These are phyloP conservation scores for Volucella inflata DNA, from an alignment of 2,888 invertebrate genomes.

Conservation along the genomic window DNA sequence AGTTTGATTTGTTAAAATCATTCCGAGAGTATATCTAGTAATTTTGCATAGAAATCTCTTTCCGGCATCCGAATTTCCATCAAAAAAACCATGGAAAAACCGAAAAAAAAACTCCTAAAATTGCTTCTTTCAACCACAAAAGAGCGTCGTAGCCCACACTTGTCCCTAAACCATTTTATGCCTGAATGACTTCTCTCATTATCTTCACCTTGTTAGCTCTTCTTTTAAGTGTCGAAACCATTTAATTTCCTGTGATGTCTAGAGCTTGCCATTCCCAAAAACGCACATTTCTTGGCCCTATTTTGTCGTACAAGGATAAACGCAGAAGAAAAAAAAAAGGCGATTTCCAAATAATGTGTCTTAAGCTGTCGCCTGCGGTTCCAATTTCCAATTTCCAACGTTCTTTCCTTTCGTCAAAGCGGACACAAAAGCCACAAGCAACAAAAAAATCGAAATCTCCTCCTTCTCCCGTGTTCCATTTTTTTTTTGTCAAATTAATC, in stretches of 20 bases:
- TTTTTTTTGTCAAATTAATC: slow-evolving; percentile 37
- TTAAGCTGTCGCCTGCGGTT: neutral
- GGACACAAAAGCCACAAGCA: neutral
- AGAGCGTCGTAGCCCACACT: too few relatives aligned
- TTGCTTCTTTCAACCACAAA: too few relatives aligned
- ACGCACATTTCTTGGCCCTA: slow-evolving; percentile 12
- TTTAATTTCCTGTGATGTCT: slow-evolving; percentile 6
- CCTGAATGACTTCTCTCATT: slow-evolving; percentile 40
- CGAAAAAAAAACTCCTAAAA: too few relatives aligned
- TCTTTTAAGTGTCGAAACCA: slow-evolving; percentile 60
- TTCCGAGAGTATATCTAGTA: too few relatives aligned
- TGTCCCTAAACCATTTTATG: slow-evolving; percentile 27
- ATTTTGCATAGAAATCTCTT: too few relatives aligned
- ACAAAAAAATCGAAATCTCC: slow-evolving; percentile 1
- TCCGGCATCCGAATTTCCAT: too few relatives aligned
- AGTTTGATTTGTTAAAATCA: too few relatives aligned
- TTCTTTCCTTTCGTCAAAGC: slow-evolving; percentile 27
- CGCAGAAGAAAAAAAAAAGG: neutral
- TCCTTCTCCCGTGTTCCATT: slow-evolving; percentile 12
- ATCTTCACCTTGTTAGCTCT: slow-evolving; percentile 45
- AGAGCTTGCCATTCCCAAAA: neutral
- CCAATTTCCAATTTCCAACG: slow-evolving; percentile 13
- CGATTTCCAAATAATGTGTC: slow-evolving; percentile 2
- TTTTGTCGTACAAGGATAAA: slow-evolving; percentile 46
- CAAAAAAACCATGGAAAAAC: too few relatives aligned